A percentile compares a stretch with the other conserved stretches of the same genome.
These are phyloP conservation scores for Coracias cyanogaster DNA, from an alignment of 2,797 vertebrate species.

Conservation along the genomic window DNA sequence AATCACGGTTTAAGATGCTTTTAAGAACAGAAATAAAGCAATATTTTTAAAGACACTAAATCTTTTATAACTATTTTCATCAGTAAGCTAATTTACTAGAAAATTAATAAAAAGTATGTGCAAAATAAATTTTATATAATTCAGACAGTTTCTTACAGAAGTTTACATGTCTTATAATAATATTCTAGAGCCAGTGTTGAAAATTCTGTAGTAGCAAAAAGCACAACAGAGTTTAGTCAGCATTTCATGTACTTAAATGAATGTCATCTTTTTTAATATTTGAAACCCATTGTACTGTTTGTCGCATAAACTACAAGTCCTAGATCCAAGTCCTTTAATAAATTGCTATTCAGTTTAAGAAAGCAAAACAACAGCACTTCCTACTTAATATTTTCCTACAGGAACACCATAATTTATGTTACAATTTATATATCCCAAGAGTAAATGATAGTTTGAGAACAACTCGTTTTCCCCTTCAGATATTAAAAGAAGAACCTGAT, in stretches of 20 bases:
- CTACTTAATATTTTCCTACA: not conserved
- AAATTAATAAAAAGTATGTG: not conserved
- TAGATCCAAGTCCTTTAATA: not conserved
- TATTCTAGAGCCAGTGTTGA: not conserved
- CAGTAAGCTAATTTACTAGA: not conserved
- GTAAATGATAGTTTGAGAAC: not conserved
- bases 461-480: not conserved
- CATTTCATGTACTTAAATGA: not conserved
- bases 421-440: not conserved
- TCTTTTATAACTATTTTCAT: not conserved
- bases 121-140: not conserved
- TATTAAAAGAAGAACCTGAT: not conserved
- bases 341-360: not conserved
- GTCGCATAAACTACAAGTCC: not conserved
- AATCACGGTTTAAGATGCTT: not conserved
- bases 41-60: not conserved
- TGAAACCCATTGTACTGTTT: not conserved
- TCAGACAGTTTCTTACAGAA: not conserved
- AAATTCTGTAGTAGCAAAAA: not conserved
- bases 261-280: not conserved
- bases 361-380: not conserved
- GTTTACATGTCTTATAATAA: not conserved
- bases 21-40: not conserved
- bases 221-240: not conserved
- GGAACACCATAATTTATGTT: not conserved